These are phyloP conservation scores for Molorchus minor DNA, from an alignment of 2,888 invertebrate species.

Conservation along the genomic window DNA sequence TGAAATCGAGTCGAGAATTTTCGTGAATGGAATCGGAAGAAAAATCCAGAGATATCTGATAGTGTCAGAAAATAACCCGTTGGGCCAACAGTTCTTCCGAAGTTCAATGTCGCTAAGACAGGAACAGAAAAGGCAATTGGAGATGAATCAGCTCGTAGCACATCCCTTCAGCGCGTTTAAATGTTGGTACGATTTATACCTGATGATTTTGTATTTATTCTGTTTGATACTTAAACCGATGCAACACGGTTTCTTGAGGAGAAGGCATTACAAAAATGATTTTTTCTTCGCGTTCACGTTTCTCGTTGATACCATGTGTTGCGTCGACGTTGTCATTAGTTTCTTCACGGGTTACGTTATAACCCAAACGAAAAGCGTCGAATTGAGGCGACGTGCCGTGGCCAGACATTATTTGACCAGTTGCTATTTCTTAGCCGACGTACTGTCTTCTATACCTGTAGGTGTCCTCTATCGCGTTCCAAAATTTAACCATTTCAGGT, in stretches of 20 bases:
- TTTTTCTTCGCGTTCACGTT: not conserved
- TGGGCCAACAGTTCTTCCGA: conserved; percentile 25
- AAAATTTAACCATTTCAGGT: not conserved
- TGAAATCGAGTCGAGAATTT: too few relatives aligned
- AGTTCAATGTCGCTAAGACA: conserved; percentile 36
- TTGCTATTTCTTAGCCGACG: conserved; percentile 38
- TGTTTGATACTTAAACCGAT: conserved; percentile 30
- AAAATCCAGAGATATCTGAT: not conserved
- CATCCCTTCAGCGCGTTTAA: conserved; percentile 40
- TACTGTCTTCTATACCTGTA: conserved; percentile 36
- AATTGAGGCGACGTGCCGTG: conserved; percentile 28
- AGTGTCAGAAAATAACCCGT: not conserved
- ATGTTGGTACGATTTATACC: conserved; percentile 35
- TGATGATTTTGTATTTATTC: conserved; percentile 33
- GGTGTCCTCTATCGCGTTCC: not conserved
- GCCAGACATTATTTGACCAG: conserved; percentile 34
- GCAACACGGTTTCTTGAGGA: conserved; percentile 26
- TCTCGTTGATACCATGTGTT: conserved; percentile 26
- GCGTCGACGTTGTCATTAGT: conserved; percentile 33
- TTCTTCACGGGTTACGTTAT: conserved; percentile 37
- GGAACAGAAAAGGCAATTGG: conserved; percentile 37
- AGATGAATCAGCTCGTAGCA: conserved; percentile 26
- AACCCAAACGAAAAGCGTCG: conserved; percentile 21
- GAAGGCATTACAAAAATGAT: not conserved
- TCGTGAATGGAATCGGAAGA: too few relatives aligned